These are phyloP conservation scores for Parnassius mnemosyne DNA, from an alignment of 2,888 invertebrate species.

Conservation along the genomic window DNA sequence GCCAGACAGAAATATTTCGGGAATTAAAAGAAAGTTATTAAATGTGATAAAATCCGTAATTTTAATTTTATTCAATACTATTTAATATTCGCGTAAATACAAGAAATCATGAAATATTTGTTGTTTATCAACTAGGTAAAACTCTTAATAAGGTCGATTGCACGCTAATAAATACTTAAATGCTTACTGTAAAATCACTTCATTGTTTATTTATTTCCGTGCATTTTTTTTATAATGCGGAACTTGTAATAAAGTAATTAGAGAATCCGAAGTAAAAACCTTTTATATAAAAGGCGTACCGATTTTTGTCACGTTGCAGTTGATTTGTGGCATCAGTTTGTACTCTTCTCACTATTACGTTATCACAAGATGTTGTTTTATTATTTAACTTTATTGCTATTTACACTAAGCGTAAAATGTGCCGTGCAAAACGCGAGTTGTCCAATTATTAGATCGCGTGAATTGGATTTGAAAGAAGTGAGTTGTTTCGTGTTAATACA, in stretches of 20 bases:
- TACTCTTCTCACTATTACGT: slow-evolving; percentile 35
- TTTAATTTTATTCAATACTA: too few relatives aligned
- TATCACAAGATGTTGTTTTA: slow-evolving; percentile 50
- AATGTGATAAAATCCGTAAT: too few relatives aligned
- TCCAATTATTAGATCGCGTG: slow-evolving; percentile 54
- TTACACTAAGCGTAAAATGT: slow-evolving; percentile 45
- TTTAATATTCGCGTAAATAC: too few relatives aligned
- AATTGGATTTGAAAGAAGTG: slow-evolving; percentile 70
- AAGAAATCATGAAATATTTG: too few relatives aligned
- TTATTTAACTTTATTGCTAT: slow-evolving; percentile 42
- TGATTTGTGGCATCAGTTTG: slow-evolving; percentile 37
- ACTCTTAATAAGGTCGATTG: too few relatives aligned
- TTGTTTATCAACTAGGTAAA: too few relatives aligned
- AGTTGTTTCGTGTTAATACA: slow-evolving; percentile 34
- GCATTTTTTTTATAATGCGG: slow-evolving; percentile 32
- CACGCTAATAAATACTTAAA: too few relatives aligned
- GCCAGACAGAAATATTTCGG: too few relatives aligned
- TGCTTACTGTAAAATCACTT: not conserved
- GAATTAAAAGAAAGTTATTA: too few relatives aligned
- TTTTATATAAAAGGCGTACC: slow-evolving; percentile 47
- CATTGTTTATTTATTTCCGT: slow-evolving; percentile 1
- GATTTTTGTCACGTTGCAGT: slow-evolving; percentile 53
- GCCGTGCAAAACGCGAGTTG: slow-evolving; percentile 57
- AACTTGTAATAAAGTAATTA: slow-evolving; percentile 30
- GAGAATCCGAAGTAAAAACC: slow-evolving; percentile 44